Base-by-base conservation (phyloP, 2,113 vertebrate species). In the Chlorodrepanis virens region DNA sequence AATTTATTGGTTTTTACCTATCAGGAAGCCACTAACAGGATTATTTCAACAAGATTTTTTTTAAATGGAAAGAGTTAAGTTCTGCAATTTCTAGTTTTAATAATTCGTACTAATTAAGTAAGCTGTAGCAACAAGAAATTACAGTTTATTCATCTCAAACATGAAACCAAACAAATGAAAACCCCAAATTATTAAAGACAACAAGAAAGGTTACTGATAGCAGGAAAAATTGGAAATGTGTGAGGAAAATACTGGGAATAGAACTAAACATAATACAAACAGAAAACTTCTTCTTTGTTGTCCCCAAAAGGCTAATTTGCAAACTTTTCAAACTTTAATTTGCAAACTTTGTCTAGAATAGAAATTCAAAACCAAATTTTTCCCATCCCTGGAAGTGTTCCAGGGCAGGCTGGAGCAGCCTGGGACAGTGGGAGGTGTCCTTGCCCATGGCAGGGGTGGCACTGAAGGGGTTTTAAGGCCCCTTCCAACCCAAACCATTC, bases 41-140 rank as follows among this genome's bases (percentile, higher is more conserved):
- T 54, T 76, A 52, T 86, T 91, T 83, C 14, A 85, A 65, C 2
- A 53, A 7, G 2, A 74, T 44, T 6, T 56, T 5, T 13, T 57
- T 44, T 28, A 12, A 0, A 37, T 49, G 53, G 2, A 49, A 35
- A 50, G 1, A n/a, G 15, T 35, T 0, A 1, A 81, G 3, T 45
- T 57, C 35, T 82, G 21, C 27, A 14, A 57, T 56, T 84, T 65
- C 24, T 65, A 5, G 14, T 61, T 92, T 82, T 70, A 82, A 18
- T 35, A 72, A 72, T 2, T 65, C 1, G 2, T 22, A 39, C 3
- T 29, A 39, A 68, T 61, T 10, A 64, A 71, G 9, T 22, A 49
- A 63, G 24, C 6, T 50, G 35, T 9, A 69, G 29, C 44, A 63
- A 71, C 7, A 63, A 7, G 28, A 72, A 57, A 7, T 37, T 65